These are phyloP conservation scores for Ariopsis seemanni DNA, from an alignment of 2,113 vertebrate species.

Conservation along the genomic window DNA sequence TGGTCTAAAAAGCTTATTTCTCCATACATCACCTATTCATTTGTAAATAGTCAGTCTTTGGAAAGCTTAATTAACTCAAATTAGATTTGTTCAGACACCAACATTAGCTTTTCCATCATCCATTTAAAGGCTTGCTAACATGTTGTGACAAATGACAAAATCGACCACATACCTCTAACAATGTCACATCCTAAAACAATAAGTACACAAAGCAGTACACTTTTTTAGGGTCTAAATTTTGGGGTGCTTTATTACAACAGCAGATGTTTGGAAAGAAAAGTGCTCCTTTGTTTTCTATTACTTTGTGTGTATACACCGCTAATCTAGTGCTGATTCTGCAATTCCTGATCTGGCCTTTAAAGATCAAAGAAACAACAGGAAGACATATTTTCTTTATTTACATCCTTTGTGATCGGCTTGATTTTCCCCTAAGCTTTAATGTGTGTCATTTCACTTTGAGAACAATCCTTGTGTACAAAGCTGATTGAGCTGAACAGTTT, in stretches of 20 bases:
- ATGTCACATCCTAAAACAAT: background rate
- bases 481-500: background rate
- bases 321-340: background rate
- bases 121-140: background rate
- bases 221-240: background rate
- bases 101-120: background rate
- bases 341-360: background rate
- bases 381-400: background rate
- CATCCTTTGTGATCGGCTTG: background rate
- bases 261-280: background rate
- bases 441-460: background rate
- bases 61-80: background rate
- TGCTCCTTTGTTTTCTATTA: background rate
- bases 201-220: background rate
- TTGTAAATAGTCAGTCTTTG: background rate
- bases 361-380: background rate
- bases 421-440: slow-evolving; percentile 1
- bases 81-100: background rate
- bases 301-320: background rate
- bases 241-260: background rate
- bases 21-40: background rate
- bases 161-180: background rate
- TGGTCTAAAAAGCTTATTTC: background rate
- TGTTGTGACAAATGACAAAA: background rate
- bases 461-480: background rate